Base-by-base conservation (phyloP, 2,888 invertebrate genomes). In the Synergus gifuensis region DNA sequence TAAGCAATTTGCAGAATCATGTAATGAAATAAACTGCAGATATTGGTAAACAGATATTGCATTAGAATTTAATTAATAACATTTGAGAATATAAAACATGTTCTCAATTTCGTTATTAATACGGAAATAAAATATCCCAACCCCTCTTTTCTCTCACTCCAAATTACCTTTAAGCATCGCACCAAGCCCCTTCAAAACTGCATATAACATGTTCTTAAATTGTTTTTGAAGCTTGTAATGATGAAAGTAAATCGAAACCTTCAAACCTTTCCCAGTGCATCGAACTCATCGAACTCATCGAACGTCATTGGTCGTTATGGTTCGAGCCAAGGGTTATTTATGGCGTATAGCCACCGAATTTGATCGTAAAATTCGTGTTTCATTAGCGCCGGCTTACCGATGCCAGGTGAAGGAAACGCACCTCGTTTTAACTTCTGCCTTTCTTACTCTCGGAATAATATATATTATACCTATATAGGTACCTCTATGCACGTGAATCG, bases 291-390 rank as follows among this genome's bases (percentile, higher is more conserved):
- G 49, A 73, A 73, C 54, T 73, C 73, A 73, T 73, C 54, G 73
- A 73, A 73, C 73, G 73, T 73, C 73, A 49, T 73, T 73, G 22
- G 49, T 73, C 73, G 73, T 73, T 54, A 73, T 28, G 54, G 73
- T 73, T 54, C 54, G 54, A 54, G 73, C 49, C n/a, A 60, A 60
- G 60, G 60, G 60, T 60, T n/a, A 46, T 46, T 22, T 69, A 69
- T 46, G 22, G 67, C 54, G 40, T 64, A 60, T 69, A 36, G 78
- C 77, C 76, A 63, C 78, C 77, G 76, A 78, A 83, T 81, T 82
- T 80, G 78, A 80, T 80, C 81, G 82, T 81, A 79, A 80, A 80
- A 80, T 81, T 80, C 77, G 77, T 79, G 80, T 80, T 82, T 80
- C 81, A 81, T 83, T 83, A 83, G 81, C 60, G 79, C 77, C 22